These are phyloP conservation scores for Sesia apiformis DNA, from an alignment of 2,888 invertebrate genomes.

Conservation along the genomic window DNA sequence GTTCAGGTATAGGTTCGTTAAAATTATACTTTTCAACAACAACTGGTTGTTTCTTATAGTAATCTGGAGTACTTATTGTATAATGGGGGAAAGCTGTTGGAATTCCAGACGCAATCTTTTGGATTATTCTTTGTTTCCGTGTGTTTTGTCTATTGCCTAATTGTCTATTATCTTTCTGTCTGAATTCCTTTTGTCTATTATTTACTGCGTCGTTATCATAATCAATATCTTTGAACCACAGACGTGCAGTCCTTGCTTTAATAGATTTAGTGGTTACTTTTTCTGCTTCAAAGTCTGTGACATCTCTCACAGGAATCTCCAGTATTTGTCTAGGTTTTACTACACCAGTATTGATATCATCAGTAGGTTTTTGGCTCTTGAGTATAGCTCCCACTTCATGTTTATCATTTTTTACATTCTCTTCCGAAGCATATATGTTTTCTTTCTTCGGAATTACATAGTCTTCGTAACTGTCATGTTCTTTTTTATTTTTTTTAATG, in stretches of 20 bases:
- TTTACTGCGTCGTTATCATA: background rate
- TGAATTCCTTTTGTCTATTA: background rate
- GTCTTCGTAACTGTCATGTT: slow-evolving; percentile 44
- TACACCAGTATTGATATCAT: background rate
- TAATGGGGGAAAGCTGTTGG: slow-evolving; percentile 9
- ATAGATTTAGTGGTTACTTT: slow-evolving; percentile 10
- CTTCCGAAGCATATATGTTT: slow-evolving; percentile 15
- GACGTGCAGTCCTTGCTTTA: slow-evolving; percentile 26
- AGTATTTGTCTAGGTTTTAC: background rate
- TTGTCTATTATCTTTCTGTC: background rate
- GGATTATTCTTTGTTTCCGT: background rate
- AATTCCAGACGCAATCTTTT: background rate
- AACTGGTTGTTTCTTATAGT: slow-evolving; percentile 29
- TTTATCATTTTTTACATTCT: slow-evolving; percentile 2
- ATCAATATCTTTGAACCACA: slow-evolving; percentile 18
- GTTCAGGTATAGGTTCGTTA: slow-evolving; percentile 46
- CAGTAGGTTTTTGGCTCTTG: background rate
- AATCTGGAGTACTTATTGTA: slow-evolving; percentile 37
- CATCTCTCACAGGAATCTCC: background rate
- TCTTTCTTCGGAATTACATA: slow-evolving; percentile 33
- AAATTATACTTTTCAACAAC: slow-evolving; percentile 44
- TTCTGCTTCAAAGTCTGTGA: background rate
- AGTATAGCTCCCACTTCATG: background rate
- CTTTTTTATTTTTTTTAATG: background rate
- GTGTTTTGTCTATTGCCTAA: background rate